Percentiles rank a stretch among this genome's conserved stretches.
These are phyloP conservation scores for Achatina immaculata DNA, from an alignment of 1,140 invertebrate species.

Conservation along the genomic window DNA sequence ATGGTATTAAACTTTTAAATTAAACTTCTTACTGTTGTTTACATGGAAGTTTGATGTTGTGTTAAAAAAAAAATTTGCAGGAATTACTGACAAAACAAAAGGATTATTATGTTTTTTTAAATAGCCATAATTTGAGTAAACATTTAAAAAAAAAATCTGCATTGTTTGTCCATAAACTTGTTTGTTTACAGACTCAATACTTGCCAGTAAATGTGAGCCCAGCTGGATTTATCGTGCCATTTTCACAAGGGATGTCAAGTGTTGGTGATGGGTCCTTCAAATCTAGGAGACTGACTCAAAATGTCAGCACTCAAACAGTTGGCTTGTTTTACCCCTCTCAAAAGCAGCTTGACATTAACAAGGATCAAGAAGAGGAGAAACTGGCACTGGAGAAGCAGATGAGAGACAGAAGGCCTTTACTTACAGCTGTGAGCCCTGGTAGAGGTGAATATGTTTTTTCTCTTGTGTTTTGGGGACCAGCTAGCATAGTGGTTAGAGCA, in stretches of 20 bases:
- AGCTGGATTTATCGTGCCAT: constrained; percentile 28
- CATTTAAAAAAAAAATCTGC: too few species aligned
- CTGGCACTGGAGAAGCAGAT: constrained; percentile 64
- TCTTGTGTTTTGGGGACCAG: too few species aligned
- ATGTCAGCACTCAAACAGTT: constrained; percentile 67
- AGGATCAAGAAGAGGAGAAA: constrained; percentile 64
- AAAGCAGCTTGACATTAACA: constrained; percentile 59
- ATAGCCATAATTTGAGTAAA: too few species aligned
- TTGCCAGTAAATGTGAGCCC: constrained; percentile 35
- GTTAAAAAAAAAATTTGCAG: too few species aligned
- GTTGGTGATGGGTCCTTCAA: background rate
- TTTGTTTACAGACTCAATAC: constrained; percentile 35
- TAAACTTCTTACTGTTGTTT: too few species aligned
- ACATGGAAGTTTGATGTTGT: too few species aligned
- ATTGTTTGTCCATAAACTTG: too few species aligned
- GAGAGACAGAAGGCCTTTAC: constrained; percentile 65
- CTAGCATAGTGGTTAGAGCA: too few species aligned
- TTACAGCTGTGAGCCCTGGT: constrained; percentile 70
- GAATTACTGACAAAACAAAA: too few species aligned
- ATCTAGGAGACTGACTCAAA: constrained; percentile 31
- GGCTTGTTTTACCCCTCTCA: constrained; percentile 71
- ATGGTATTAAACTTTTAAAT: too few species aligned
- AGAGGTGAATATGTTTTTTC: constrained; percentile 63
- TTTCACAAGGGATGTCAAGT: constrained; percentile 13
- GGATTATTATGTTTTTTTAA: too few species aligned